phyloP scores from a whole-genome alignment of 2,113 vertebrate genomes.

The Rhinoderma darwinii region DNA sequence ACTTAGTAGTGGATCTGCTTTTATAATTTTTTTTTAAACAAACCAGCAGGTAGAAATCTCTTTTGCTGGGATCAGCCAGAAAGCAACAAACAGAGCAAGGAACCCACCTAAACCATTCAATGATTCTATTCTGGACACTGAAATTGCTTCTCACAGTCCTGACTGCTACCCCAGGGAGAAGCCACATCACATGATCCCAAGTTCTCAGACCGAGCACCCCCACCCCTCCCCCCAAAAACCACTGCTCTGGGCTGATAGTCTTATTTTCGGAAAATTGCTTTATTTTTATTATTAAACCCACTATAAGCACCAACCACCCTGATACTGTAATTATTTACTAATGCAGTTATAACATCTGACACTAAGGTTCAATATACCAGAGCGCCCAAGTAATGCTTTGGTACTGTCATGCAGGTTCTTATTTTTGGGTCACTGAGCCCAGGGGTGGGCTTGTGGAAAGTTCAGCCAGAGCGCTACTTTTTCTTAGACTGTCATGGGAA shows the following conservation, averaged over 20 bases:
- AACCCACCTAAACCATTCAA: constrained; percentile 53
- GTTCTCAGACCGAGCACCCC: constrained; percentile 37
- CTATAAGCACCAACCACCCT: constrained; percentile 10
- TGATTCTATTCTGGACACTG: constrained; percentile 52
- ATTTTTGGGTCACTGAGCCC: constrained; percentile 57
- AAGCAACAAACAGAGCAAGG: constrained; percentile 38
- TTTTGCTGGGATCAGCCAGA: constrained; percentile 46
- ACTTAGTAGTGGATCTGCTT: constrained; percentile 36
- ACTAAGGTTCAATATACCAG: constrained; percentile 51
- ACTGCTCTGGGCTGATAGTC: constrained; percentile 23
- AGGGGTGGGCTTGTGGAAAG: constrained; percentile 44
- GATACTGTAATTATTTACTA: constrained; percentile 55
- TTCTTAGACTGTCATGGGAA: constrained; percentile 55
- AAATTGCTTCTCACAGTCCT: constrained; percentile 57
- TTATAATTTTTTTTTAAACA: constrained; percentile 42
- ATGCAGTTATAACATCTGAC: constrained; percentile 50
- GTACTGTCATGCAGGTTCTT: constrained; percentile 52
- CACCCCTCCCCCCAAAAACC: background rate
- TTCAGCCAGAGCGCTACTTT: constrained; percentile 48
- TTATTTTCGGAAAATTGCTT: constrained; percentile 45
- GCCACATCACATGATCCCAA: constrained; percentile 33
- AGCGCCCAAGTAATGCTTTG: constrained; percentile 53
- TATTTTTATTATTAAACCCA: constrained; percentile 48
- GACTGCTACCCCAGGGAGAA: constrained; percentile 42
- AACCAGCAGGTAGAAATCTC: constrained; percentile 58